Conservation (phyloP, 2,113 vertebrate genomes). For the Megaceryle torquata region DNA sequence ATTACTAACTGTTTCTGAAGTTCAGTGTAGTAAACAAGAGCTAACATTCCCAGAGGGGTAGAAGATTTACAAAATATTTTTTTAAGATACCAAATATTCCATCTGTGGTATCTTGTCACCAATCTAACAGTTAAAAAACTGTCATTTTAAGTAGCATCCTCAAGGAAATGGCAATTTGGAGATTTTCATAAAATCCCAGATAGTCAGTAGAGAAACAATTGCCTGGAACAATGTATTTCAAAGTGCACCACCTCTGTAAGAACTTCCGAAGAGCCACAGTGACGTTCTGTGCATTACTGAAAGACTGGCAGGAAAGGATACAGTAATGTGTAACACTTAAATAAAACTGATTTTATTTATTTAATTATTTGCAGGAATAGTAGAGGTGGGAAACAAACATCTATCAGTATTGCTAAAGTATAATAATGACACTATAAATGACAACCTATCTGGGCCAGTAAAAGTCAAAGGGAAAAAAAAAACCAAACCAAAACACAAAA, state of each 20-base stretch:
- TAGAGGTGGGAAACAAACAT: not conserved
- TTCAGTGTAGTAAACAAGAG: not conserved
- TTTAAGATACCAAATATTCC: not conserved
- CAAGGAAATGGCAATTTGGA: not conserved
- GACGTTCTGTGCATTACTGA: not conserved
- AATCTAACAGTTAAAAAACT: not conserved
- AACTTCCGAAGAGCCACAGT: not conserved
- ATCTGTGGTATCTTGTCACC: not conserved
- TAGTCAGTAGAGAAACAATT: not conserved
- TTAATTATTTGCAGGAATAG: not conserved
- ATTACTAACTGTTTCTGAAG: not conserved
- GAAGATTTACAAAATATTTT: not conserved
- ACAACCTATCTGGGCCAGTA: not conserved
- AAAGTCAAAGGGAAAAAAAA: conserved; percentile 11
- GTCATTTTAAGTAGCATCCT: not conserved
- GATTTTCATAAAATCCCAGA: conserved; percentile 22
- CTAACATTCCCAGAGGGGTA: not conserved
- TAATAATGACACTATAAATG: not conserved
- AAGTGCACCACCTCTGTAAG: not conserved
- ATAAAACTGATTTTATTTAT: not conserved
- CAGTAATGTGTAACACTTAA: conserved; percentile 4
- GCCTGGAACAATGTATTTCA: conserved; percentile 16
- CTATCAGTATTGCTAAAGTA: not conserved
- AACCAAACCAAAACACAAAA: not conserved
- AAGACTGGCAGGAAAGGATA: not conserved